A percentile compares a stretch with the other conserved stretches of the same genome.
phyloP scores from a whole-genome alignment of 1,140 invertebrate genomes.

The Heliconius himera region DNA sequence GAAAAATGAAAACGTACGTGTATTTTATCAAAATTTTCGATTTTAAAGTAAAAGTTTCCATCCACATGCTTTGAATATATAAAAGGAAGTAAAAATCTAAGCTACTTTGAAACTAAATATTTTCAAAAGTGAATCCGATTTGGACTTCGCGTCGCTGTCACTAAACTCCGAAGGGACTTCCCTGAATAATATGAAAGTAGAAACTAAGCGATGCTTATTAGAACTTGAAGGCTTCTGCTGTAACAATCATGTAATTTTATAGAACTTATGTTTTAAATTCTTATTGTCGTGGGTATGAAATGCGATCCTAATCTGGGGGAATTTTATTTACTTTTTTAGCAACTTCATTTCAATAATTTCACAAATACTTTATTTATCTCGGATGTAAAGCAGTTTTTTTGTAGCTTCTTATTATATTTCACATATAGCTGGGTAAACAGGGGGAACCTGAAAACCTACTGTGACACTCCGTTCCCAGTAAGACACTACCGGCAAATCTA shows the following conservation, averaged over 20 bases:
- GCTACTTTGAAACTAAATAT: slow-evolving; percentile 5
- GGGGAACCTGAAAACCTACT: no score
- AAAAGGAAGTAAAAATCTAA: neutral
- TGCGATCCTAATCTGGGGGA: no score
- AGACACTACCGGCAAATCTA: no score
- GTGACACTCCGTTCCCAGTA: no score
- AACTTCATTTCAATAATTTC: no score
- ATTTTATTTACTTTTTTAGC: no score
- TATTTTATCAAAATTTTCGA: neutral
- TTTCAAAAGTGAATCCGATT: neutral
- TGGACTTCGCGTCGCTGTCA: neutral
- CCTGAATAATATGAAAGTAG: neutral
- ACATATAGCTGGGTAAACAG: no score
- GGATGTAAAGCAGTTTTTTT: no score
- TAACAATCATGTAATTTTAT: neutral
- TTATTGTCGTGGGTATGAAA: no score
- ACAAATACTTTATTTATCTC: no score
- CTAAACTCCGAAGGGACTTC: neutral
- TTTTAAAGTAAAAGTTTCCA: neutral
- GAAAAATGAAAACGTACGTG: neutral
- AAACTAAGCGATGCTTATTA: neutral
- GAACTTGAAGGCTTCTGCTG: neutral
- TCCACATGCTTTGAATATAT: neutral
- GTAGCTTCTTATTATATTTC: no score
- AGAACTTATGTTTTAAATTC: neutral